Evolutionary conservation across 2,888 invertebrate species (phyloP), one percentile per base, ranked within the genome.

Genomic region (Osmoderma eremita): DNA sequence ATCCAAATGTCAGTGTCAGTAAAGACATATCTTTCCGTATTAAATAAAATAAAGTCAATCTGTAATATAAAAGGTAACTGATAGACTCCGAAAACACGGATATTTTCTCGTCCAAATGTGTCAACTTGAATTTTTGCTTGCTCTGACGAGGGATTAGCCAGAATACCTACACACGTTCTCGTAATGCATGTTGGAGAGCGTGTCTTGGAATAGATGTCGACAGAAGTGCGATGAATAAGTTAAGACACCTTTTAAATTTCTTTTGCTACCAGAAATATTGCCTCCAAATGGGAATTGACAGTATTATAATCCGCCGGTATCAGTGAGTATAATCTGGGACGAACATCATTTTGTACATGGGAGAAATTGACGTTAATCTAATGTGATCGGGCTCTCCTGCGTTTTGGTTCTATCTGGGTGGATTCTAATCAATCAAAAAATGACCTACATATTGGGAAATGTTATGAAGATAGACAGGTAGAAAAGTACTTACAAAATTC

Each of bases 111-210:
- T 45, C 42, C 58, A 42, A 58, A 42, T 45, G 58, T 42, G 58
- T 58, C 58, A 58, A 42, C 58, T 45, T 24, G 58, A 58, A 58
- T 58, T 58, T 58, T 6, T 10, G 15, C 42, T 24, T 24, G 42
- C 45, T 30, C 30, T 42, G 42, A 45, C 58, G 42, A 24, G 22
- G 58, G 58, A 58, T 58, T 58, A 58, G 42, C 42, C 42, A 45
- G 42, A 45, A 58, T 39, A n/a, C n/a, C n/a, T n/a, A 58, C 58
- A 58, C 58, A 41, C n/a, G n/a, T n/a, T n/a, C n/a, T 56, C 56
- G n/a, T 24, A 24, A 45, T 42, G 45, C 42, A 42, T 45, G 58
- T 30, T 20, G 42, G 24, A 30, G 42, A 42, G 30, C 22, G 53
- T 53, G 15, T 42, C 42, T 30, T 10, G 30, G 42, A 58, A 58